Percentiles rank a stretch among this genome's conserved stretches.
Evolutionary conservation across 2,797 vertebrate genomes (phyloP).

Genomic region (Pangasius djambal): DNA sequence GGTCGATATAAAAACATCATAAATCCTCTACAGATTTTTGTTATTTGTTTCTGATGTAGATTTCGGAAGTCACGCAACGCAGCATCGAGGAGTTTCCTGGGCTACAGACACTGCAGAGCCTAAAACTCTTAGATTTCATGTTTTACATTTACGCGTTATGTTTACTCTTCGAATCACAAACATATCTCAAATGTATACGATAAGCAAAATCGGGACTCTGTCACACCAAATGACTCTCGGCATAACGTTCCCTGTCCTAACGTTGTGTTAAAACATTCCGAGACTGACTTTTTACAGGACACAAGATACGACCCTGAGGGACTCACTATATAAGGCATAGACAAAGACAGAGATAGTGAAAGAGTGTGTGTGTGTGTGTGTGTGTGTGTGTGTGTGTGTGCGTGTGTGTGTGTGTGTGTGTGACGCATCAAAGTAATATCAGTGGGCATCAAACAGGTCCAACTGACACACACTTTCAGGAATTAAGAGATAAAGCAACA

Average conservation of each 20-base stretch:
- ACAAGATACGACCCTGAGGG: constrained; percentile 8
- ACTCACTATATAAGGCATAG: neutral
- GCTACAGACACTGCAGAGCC: neutral
- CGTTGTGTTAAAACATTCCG: neutral
- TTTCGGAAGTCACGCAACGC: neutral
- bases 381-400: constrained; percentile 12
- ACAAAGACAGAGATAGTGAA: neutral
- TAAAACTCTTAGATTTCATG: neutral
- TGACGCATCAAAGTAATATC: constrained; percentile 11
- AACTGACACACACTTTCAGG: neutral
- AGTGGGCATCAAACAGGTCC: neutral
- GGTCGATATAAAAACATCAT: neutral
- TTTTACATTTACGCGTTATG: neutral
- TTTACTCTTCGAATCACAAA: no score
- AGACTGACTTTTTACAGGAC: constrained; percentile 18
- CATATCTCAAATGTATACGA: no score
- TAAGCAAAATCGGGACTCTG: no score
- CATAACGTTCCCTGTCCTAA: no score
- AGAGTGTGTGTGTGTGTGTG: constrained; percentile 10
- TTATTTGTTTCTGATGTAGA: no score
- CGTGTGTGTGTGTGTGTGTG: constrained; percentile 18
- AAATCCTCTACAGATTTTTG: neutral
- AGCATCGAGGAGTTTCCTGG: neutral
- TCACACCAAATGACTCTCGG: neutral
- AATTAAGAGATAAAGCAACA: constrained; percentile 22